Percentiles rank a stretch among this genome's conserved stretches.
Conservation (phyloP, 2,113 vertebrate genomes). For the Sula dactylatra region DNA sequence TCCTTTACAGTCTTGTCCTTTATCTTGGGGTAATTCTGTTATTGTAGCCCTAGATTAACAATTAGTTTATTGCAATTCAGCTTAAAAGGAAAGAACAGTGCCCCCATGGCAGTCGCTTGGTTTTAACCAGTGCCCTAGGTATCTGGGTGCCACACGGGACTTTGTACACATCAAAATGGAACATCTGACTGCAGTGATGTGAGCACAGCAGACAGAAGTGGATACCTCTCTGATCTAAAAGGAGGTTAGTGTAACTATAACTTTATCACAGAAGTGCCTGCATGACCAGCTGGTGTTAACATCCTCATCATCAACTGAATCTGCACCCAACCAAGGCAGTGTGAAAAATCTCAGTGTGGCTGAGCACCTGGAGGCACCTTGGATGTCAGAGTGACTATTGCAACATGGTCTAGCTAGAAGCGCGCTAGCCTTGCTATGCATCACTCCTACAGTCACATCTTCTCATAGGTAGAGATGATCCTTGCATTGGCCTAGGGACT, state of each 20-base stretch:
- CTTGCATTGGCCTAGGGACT: not conserved
- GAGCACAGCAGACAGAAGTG: not conserved
- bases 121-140: not conserved
- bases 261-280: not conserved
- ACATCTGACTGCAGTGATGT: not conserved
- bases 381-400: not conserved
- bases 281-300: not conserved
- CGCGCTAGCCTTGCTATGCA: not conserved
- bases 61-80: not conserved
- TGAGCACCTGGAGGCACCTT: not conserved
- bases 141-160: not conserved
- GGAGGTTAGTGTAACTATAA: not conserved
- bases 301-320: not conserved
- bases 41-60: not conserved
- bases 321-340: accelerated
- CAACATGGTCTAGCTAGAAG: not conserved
- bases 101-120: not conserved
- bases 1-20: not conserved
- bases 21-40: not conserved
- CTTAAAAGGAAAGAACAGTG: not conserved
- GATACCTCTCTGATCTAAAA: not conserved
- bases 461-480: not conserved
- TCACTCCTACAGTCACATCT: not conserved
- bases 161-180: not conserved
- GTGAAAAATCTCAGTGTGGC: not conserved